Conservation (phyloP, 35 echinoderm and acorn worm species). For the Apostichopus parvimensis region DNA sequence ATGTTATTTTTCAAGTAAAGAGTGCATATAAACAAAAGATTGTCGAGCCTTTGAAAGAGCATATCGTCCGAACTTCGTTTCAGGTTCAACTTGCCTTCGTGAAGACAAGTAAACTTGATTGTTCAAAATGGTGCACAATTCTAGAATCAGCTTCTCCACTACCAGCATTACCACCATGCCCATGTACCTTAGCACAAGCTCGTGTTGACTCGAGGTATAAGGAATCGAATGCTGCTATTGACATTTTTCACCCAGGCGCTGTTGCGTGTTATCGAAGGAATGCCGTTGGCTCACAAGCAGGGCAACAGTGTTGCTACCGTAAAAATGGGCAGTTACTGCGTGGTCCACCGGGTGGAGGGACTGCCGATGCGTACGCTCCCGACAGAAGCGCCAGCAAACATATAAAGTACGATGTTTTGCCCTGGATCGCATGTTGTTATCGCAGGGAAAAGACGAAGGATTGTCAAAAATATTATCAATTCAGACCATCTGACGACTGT, state of each 20-base stretch:
- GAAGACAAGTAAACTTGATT: neutral
- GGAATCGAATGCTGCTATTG: neutral
- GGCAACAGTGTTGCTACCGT: constrained; percentile 49
- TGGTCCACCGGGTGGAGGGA: constrained; percentile 10
- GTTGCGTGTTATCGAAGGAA: neutral
- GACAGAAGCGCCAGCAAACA: neutral
- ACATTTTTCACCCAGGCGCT: neutral
- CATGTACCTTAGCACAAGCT: constrained; percentile 16
- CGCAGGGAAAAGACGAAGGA: neutral
- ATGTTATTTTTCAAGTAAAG: constrained; percentile 23
- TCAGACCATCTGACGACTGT: constrained; percentile 61
- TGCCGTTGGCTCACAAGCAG: neutral
- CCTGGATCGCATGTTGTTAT: constrained; percentile 28
- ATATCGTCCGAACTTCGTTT: constrained; percentile 33
- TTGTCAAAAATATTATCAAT: constrained; percentile 65
- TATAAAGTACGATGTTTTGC: constrained; percentile 32
- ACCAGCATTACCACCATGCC: constrained; percentile 54
- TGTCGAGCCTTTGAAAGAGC: neutral
- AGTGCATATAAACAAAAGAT: neutral
- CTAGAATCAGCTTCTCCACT: constrained; percentile 19
- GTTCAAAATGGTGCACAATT: constrained; percentile 18
- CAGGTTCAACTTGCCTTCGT: neutral
- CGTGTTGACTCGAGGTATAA: neutral
- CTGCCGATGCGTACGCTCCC: constrained; percentile 42
- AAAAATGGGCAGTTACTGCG: neutral